Base-by-base conservation (phyloP, 2,113 vertebrate species). In the Garra rufa region DNA sequence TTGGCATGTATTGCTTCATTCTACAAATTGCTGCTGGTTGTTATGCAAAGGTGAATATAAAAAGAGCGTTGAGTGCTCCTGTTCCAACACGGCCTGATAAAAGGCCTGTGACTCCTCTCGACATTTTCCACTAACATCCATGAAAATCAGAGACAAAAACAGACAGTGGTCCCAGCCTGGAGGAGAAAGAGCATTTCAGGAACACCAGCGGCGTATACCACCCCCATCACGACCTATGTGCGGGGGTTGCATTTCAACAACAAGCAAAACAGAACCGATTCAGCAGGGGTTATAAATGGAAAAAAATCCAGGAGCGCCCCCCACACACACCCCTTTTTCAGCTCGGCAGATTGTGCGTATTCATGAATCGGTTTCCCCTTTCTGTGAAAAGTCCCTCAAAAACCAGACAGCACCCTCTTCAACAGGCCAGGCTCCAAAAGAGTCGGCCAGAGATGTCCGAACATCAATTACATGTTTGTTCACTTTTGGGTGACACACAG, bases 381-480 rank as follows among this genome's bases (percentile, higher is more conserved):
- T 86, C 71, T 71, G 67, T 80, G 71, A 75, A 69, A 69, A 41
- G 65, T 86, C 73, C 81, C 84, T 89, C 85, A 86, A 86, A 87
- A 77, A 74, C 65, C 79, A 86, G 86, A 88, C 86, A 85, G 85
- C 83, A 84, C 75, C 85, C 87, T 81, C 83, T 85, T 84, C 75
- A 86, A 69, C 41, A 59, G 50, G 38, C 77, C 67, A 26, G 75
- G 71, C 83, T 89, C 86, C 67, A 88, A 85, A 91, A 88, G 87
- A 87, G 83, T 69, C 83, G 46, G 83, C 81, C 81, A 85, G 88
- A 86, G 85, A 91, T 91, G 90, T 91, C 89, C 89, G 87, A 89
- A 91, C 89, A 91, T 91, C 90, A 91, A 90, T 91, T 90, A 91
- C 90, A 91, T 91, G 90, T 91, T 90, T 91, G 89, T 90, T 90